Percentiles rank a stretch among this genome's conserved stretches.
Evolutionary conservation across 1,140 invertebrate genomes (phyloP).

Genomic region (Neotoxoptera formosana): DNA sequence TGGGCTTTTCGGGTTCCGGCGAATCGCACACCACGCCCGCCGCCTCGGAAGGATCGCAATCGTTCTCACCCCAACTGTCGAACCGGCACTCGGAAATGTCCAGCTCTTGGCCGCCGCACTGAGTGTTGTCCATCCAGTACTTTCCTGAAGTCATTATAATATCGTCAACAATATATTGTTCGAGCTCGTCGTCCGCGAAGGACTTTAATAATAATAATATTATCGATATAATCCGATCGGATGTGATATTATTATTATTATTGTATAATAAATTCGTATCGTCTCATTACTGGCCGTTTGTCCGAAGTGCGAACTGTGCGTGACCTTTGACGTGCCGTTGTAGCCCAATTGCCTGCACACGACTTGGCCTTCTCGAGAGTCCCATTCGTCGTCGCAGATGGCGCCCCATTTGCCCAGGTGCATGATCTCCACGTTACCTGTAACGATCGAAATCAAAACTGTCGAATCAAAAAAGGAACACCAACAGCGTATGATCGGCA

Average conservation of each 20-base stretch:
- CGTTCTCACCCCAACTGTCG: conserved; percentile 82
- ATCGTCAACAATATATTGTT: neutral
- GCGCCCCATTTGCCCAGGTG: conserved; percentile 86
- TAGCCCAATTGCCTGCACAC: conserved; percentile 84
- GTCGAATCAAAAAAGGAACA: neutral
- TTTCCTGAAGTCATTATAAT: conserved; percentile 67
- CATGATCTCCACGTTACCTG: conserved; percentile 89
- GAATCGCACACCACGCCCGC: conserved; percentile 80
- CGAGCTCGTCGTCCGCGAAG: too few species aligned
- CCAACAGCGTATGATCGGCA: neutral
- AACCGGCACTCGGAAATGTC: conserved; percentile 78
- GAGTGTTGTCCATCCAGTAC: conserved; percentile 90
- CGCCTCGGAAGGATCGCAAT: conserved; percentile 79
- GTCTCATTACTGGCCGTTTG: conserved; percentile 73
- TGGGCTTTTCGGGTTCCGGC: too few species aligned
- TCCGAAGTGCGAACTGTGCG: conserved; percentile 79
- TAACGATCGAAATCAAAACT: neutral
- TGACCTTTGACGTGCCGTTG: conserved; percentile 68
- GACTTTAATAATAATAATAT: neutral
- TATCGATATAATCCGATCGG: neutral
- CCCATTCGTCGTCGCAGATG: conserved; percentile 94
- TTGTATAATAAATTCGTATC: neutral
- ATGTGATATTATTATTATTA: neutral
- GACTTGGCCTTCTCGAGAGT: conserved; percentile 79
- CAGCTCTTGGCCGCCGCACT: conserved; percentile 81